A percentile compares a stretch with the other conserved stretches of the same genome.
These are phyloP conservation scores for Diplazon laetatorius DNA, from an alignment of 2,888 invertebrate species.

Conservation along the genomic window DNA sequence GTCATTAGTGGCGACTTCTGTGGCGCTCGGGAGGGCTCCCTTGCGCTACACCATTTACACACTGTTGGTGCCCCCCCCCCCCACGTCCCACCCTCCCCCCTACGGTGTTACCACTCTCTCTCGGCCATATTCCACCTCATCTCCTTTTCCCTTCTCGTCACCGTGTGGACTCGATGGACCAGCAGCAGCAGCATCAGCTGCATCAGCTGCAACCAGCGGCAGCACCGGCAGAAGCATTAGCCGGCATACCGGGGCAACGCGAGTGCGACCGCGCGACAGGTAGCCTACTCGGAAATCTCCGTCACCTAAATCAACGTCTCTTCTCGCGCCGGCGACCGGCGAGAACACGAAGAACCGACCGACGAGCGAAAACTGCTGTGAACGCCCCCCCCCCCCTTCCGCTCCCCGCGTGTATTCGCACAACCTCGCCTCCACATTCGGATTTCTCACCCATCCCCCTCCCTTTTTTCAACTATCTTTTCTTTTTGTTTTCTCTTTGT, in stretches of 20 bases:
- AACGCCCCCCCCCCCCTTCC: no score
- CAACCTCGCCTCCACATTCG: slow-evolving; percentile 3
- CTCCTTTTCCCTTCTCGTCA: slow-evolving; percentile 51
- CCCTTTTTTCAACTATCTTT: no score
- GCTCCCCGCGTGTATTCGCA: slow-evolving; percentile 52
- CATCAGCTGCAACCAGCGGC: slow-evolving; percentile 3
- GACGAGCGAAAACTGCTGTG: slow-evolving; percentile 67
- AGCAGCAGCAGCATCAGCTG: background rate
- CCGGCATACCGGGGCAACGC: slow-evolving; percentile 23
- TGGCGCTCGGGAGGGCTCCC: slow-evolving; percentile 73
- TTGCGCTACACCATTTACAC: slow-evolving; percentile 54
- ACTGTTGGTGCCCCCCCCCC: slow-evolving; percentile 48
- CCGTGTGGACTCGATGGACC: slow-evolving; percentile 19
- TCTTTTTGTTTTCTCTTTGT: no score
- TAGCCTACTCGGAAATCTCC: slow-evolving; percentile 76
- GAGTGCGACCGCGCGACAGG: slow-evolving; percentile 69
- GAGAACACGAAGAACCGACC: slow-evolving; percentile 34
- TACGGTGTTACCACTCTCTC: no score
- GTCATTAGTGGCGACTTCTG: slow-evolving; percentile 81
- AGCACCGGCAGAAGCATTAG: slow-evolving; percentile 3
- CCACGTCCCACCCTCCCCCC: no score
- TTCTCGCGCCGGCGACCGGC: slow-evolving; percentile 23
- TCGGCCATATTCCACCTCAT: slow-evolving; percentile 60
- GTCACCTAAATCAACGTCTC: slow-evolving; percentile 61
- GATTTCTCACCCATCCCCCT: no score